Conservation (phyloP, 2,888 invertebrate genomes). For the Harpalus rubripes region DNA sequence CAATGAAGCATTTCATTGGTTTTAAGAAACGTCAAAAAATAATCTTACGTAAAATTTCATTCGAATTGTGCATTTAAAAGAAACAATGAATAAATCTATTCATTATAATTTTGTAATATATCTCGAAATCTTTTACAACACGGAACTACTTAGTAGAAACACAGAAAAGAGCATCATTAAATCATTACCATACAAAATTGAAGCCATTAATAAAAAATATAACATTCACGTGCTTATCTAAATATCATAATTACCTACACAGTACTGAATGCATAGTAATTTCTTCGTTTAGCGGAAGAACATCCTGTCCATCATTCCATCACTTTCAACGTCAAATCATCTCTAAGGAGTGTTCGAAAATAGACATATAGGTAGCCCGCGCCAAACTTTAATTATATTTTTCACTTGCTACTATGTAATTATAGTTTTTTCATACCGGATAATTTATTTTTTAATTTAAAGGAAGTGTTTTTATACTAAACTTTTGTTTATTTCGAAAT, state of each 20-base stretch:
- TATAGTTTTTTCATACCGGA: constrained; percentile 27
- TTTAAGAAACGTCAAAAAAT: too few species aligned
- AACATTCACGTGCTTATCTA: neutral
- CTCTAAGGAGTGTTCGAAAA: neutral
- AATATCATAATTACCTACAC: constrained; percentile 20
- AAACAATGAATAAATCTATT: too few species aligned
- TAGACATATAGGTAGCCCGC: neutral
- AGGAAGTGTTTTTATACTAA: constrained; percentile 7
- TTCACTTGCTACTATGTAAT: constrained; percentile 12
- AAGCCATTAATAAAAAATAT: neutral
- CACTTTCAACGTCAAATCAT: neutral
- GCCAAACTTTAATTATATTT: constrained; percentile 32
- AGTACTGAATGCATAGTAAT: neutral
- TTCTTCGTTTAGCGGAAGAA: constrained; percentile 10
- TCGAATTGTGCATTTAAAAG: too few species aligned
- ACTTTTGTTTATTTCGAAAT: too few species aligned
- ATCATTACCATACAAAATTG: neutral
- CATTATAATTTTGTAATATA: too few species aligned
- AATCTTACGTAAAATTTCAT: too few species aligned
- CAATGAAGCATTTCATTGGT: too few species aligned
- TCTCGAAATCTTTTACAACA: too few species aligned
- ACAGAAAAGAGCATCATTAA: too few species aligned
- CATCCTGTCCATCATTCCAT: constrained; percentile 10
- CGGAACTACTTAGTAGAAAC: too few species aligned
- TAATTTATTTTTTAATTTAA: constrained; percentile 34